phyloP scores from a whole-genome alignment of 2,888 invertebrate species.

The Serripes groenlandicus region DNA sequence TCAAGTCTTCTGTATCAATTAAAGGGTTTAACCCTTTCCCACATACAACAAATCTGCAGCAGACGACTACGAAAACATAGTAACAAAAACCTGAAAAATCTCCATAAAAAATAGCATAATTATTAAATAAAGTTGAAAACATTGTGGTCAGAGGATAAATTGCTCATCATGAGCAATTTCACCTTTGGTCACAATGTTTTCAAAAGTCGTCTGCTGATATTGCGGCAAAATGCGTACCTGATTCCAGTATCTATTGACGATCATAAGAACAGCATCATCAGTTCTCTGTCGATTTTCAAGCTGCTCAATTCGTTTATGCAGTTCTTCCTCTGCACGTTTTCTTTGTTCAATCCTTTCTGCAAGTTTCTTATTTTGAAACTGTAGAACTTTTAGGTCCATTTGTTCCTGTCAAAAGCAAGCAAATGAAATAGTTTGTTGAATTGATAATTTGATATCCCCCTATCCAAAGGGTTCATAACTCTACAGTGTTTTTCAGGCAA shows the following conservation, averaged over 20 bases:
- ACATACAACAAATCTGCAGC: too few relatives aligned
- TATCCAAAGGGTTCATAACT: background rate
- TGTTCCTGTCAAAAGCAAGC: constrained; percentile 91
- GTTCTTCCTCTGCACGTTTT: constrained; percentile 84
- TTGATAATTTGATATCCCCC: background rate
- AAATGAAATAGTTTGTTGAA: background rate
- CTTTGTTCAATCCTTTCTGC: constrained; percentile 88
- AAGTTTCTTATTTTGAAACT: constrained; percentile 98
- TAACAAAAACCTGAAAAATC: too few relatives aligned
- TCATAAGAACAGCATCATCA: constrained; percentile 98
- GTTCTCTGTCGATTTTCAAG: constrained; percentile 96
- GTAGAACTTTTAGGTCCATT: constrained; percentile 98
- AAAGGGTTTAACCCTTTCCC: too few relatives aligned
- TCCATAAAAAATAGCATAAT: too few relatives aligned
- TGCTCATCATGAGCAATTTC: too few relatives aligned
- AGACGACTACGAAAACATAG: too few relatives aligned
- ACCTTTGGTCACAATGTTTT: too few relatives aligned
- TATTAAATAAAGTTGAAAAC: too few relatives aligned
- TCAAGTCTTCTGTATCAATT: too few relatives aligned
- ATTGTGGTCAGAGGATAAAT: too few relatives aligned
- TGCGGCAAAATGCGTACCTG: too few relatives aligned
- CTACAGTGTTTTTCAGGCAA: background rate
- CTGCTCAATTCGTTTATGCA: constrained; percentile 88
- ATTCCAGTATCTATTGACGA: constrained; percentile 93
- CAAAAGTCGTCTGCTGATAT: too few relatives aligned